Percentiles rank a stretch among this genome's conserved stretches.
Conservation (phyloP, 2,888 invertebrate species). For the Ennomos fuscantarius region DNA sequence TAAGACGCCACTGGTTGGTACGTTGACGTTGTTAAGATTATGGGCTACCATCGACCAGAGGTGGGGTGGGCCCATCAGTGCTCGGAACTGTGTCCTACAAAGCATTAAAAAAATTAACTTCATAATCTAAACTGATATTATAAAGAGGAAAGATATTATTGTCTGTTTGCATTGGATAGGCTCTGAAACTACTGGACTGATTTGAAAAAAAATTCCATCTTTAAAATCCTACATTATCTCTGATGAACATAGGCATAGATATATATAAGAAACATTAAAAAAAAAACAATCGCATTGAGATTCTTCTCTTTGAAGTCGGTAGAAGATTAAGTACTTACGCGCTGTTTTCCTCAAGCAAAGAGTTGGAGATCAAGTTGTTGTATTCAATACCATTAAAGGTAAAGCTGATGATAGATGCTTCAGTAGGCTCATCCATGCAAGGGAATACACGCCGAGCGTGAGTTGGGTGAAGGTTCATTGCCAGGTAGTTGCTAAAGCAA, state of each 20-base stretch:
- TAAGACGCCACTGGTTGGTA: slow-evolving; percentile 57
- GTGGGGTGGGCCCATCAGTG: slow-evolving; percentile 59
- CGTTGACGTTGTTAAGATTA: slow-evolving; percentile 56
- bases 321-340: slow-evolving; percentile 63
- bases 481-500: slow-evolving; percentile 69
- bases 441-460: slow-evolving; percentile 88
- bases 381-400: slow-evolving; percentile 64
- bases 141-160: too few species aligned
- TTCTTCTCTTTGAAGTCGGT: too few species aligned
- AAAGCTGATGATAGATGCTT: slow-evolving; percentile 66
- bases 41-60: slow-evolving; percentile 74
- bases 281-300: too few species aligned
- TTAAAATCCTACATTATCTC: too few species aligned
- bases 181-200: too few species aligned
- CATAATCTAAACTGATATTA: too few species aligned
- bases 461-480: slow-evolving; percentile 86
- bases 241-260: too few species aligned
- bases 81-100: slow-evolving; percentile 58
- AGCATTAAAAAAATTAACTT: background rate
- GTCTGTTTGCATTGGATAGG: too few species aligned
- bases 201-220: too few species aligned
- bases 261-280: too few species aligned
- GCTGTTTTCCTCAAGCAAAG: slow-evolving; percentile 52
- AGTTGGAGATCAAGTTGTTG: slow-evolving; percentile 57
- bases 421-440: slow-evolving; percentile 88